Conservation (phyloP, 2,113 vertebrate species). For the Tamias sibiricus region DNA sequence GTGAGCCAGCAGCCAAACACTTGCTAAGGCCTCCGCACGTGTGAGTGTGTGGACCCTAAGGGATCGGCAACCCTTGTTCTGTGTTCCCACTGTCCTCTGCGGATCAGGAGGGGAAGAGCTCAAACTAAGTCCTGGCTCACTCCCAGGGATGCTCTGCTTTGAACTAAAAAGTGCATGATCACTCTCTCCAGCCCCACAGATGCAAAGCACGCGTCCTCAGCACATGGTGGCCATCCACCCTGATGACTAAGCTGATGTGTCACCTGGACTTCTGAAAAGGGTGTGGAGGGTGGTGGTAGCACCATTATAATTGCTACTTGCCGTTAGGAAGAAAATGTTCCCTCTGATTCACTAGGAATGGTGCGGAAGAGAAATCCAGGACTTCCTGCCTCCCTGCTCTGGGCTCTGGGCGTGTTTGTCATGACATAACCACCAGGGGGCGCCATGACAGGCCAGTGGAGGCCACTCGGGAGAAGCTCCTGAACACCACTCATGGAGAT, state of each 20-base stretch:
- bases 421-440: neutral
- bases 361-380: neutral
- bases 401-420: neutral
- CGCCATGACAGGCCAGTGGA: accelerated
- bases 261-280: conserved; percentile 42
- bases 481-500: neutral
- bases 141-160: neutral
- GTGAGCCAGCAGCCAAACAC: neutral
- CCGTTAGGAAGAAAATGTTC: neutral
- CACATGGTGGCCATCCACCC: neutral
- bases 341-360: neutral
- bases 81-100: neutral
- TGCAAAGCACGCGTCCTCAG: neutral
- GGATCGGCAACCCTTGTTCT: neutral
- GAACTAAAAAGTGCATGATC: neutral
- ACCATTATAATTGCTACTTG: neutral
- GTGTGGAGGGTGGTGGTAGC: neutral
- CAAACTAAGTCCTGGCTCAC: neutral
- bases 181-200: neutral
- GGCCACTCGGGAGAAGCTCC: neutral
- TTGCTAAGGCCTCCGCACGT: neutral
- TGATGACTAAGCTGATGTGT: neutral
- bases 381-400: neutral
- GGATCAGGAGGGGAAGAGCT: neutral
- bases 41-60: neutral